These are phyloP conservation scores for Poecilobothrus nobilitatus DNA, from an alignment of 2,888 invertebrate species.

Conservation along the genomic window DNA sequence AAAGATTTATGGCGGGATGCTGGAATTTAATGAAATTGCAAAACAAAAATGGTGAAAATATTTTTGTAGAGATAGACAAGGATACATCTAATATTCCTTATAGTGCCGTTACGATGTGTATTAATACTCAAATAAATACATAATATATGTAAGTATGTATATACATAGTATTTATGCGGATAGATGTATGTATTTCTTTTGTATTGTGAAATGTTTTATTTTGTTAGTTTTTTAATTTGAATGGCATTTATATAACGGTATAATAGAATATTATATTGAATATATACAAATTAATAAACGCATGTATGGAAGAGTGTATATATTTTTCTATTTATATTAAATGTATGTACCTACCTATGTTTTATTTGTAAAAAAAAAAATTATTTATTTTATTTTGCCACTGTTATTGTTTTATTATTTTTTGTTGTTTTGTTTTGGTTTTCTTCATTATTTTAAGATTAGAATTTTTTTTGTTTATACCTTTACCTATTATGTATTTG, in stretches of 20 bases:
- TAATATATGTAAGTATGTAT: too few species aligned
- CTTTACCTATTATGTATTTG: too few species aligned
- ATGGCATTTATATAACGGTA: not conserved
- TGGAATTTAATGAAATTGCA: constrained; percentile 46
- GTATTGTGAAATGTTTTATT: not conserved
- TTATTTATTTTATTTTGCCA: too few species aligned
- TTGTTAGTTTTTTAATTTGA: not conserved
- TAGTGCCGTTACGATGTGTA: not conserved
- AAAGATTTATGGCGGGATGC: constrained; percentile 45
- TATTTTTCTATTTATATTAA: too few species aligned
- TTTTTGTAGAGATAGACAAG: not conserved
- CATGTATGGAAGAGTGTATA: not conserved
- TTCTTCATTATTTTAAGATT: too few species aligned
- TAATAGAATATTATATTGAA: not conserved
- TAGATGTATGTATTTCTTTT: not conserved
- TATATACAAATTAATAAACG: not conserved
- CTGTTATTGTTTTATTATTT: too few species aligned
- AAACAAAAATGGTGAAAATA: constrained; percentile 36
- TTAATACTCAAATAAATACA: not conserved
- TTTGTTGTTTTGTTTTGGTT: too few species aligned
- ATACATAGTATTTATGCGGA: too few species aligned
- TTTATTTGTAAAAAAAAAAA: too few species aligned
- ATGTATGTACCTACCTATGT: too few species aligned
- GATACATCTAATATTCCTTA: constrained; percentile 5
- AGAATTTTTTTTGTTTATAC: too few species aligned